Base-by-base conservation (phyloP, 1,140 invertebrate species). In the Bombus waltoni region DNA sequence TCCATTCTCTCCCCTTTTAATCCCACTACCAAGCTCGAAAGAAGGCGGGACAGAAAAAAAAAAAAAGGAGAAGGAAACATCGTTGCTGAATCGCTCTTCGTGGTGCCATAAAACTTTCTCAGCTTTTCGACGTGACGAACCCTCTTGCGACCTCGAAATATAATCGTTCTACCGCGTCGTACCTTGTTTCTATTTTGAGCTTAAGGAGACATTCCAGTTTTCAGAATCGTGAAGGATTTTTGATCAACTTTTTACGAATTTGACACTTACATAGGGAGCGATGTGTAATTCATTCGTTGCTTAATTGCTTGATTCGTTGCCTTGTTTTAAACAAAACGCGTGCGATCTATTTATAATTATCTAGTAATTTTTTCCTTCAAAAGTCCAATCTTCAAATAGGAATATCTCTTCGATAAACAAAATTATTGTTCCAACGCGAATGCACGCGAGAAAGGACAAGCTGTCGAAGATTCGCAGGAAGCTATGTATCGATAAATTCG, bases 81-180 rank as follows among this genome's bases (percentile, higher is more conserved):
- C 40, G 9, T 44, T 35, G 42, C 11, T 18, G 44, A 57, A 83
- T 83, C 62, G 44, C 32, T 70, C 81, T 77, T 76, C 65, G 74
- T 42, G 81, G 81, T 77, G 44, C 62, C 35, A 57, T 83, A 78
- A 77, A 83, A 83, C 81, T 53, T 65, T 11, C 35, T 28, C 10
- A 35, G 18, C 70, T 75, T 77, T 40, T 32, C 81, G 59, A 75
- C 72, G 25, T 9, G 32, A 28, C 59, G 9, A 76, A 66, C 62
- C 25, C 3, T 22, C 22, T 68, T 62, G 1, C 5, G 25, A 59
- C 13, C 40, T 73, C 40, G 25, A 35, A 70, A 40, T 71, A 40
- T 71, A 13, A 4, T 28, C 59, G 11, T 62, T 13, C 59, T 62
- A 62, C 11, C 28, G 18, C 18, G 6, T 53, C 18, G 6, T 6